These are phyloP conservation scores for Epiblema foenella DNA, from an alignment of 2,888 invertebrate genomes.

Conservation along the genomic window DNA sequence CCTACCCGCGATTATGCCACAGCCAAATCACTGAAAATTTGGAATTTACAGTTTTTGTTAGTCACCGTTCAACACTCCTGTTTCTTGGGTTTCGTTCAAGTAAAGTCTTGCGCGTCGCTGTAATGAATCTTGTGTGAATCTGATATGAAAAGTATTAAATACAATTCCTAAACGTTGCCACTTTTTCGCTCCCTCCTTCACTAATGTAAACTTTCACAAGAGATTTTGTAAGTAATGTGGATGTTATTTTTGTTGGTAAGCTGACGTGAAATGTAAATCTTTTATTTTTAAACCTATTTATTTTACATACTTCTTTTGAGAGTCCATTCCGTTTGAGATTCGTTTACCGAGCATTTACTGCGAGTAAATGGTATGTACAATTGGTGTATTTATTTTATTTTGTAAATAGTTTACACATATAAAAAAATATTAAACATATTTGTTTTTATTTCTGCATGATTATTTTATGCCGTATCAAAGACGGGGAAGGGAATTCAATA, in stretches of 20 bases:
- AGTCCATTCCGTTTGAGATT: conserved; percentile 66
- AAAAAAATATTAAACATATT: conserved; percentile 48
- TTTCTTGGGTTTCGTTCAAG: conserved; percentile 49
- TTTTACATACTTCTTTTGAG: conserved; percentile 50
- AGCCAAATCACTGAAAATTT: conserved; percentile 1
- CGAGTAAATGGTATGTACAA: conserved; percentile 64
- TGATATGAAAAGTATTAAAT: conserved; percentile 56
- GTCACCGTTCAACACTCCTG: conserved; percentile 1
- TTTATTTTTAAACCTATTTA: conserved; percentile 41
- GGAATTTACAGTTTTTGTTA: not conserved
- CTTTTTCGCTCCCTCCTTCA: conserved; percentile 11
- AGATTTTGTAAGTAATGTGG: conserved; percentile 6
- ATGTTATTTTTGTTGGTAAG: conserved; percentile 29
- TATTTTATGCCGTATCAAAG: not conserved
- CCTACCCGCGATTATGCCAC: not conserved
- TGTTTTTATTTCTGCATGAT: not conserved
- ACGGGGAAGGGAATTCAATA: not conserved
- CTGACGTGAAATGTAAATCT: conserved; percentile 14
- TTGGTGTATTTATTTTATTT: conserved; percentile 73
- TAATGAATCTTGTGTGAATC: conserved; percentile 79
- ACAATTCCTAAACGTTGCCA: conserved; percentile 29
- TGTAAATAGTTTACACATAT: conserved; percentile 76
- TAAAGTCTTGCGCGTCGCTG: conserved; percentile 53
- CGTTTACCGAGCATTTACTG: conserved; percentile 62
- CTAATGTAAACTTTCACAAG: not conserved